phyloP scores from a whole-genome alignment of 2,113 vertebrate species.

The Tenebrosternarchus preto region DNA sequence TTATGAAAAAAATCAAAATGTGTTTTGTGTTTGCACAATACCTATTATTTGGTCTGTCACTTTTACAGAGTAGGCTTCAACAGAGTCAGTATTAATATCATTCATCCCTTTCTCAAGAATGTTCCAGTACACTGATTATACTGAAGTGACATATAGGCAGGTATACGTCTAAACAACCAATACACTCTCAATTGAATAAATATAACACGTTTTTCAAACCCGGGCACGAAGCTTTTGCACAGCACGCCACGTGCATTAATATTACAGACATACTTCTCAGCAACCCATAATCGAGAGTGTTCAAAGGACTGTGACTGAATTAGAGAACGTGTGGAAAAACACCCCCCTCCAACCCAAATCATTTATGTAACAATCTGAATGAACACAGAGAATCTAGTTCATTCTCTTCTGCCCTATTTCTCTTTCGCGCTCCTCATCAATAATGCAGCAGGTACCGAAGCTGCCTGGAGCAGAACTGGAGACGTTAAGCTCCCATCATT shows the following conservation, averaged over 20 bases:
- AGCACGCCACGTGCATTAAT: slow-evolving; percentile 27
- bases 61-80: neutral
- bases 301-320: slow-evolving; percentile 30
- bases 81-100: neutral
- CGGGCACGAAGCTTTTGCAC: slow-evolving; percentile 5
- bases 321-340: slow-evolving; percentile 37
- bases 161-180: slow-evolving; percentile 12
- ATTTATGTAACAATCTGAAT: slow-evolving; percentile 54
- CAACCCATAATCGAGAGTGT: neutral
- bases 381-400: slow-evolving; percentile 57
- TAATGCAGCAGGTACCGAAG: slow-evolving; percentile 54
- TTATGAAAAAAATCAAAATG: neutral
- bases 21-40: neutral
- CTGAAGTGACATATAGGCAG: slow-evolving; percentile 7
- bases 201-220: slow-evolving; percentile 32
- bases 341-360: slow-evolving; percentile 33
- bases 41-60: neutral
- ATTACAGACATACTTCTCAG: slow-evolving; percentile 17
- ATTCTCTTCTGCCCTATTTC: slow-evolving; percentile 60
- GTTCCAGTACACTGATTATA: slow-evolving; percentile 17
- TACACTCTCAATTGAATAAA: slow-evolving; percentile 20
- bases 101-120: neutral
- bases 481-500: slow-evolving; percentile 47
- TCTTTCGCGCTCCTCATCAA: slow-evolving; percentile 54
- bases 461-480: slow-evolving; percentile 54